Evolutionary conservation across 2,888 invertebrate species (phyloP).

Genomic region (Chydorus sphaericus): DNA sequence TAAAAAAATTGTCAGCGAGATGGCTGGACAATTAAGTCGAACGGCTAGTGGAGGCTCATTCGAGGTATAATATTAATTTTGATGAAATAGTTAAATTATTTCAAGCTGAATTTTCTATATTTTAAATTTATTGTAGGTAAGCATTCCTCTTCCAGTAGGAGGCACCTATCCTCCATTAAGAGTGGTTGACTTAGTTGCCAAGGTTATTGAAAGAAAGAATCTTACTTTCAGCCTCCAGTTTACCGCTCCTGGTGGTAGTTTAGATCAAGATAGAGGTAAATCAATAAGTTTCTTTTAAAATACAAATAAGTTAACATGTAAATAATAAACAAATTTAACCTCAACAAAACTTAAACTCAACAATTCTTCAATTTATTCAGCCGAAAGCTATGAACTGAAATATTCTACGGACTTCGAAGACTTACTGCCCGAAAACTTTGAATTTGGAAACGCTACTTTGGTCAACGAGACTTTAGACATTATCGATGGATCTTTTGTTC

Average conservation of each 20-base stretch:
- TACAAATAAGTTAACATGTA: not conserved
- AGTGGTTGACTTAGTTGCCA: too few species aligned
- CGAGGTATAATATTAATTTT: too few species aligned
- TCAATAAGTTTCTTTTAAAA: not conserved
- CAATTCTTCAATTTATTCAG: not conserved
- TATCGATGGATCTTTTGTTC: not conserved
- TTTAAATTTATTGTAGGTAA: too few species aligned
- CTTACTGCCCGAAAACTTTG: not conserved
- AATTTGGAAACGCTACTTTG: not conserved
- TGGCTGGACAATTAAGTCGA: not conserved
- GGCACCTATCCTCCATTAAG: too few species aligned
- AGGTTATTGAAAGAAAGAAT: too few species aligned
- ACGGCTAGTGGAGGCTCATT: not conserved
- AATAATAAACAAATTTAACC: not conserved
- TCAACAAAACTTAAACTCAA: not conserved
- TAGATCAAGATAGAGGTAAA: constrained; percentile 16
- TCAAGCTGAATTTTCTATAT: too few species aligned
- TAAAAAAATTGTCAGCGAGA: too few species aligned
- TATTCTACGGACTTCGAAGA: not conserved
- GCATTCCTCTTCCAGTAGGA: too few species aligned
- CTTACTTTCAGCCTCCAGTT: constrained; percentile 19
- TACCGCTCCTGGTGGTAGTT: constrained; percentile 23
- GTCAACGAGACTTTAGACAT: not conserved
- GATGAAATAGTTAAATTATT: too few species aligned
- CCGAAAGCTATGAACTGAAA: not conserved